phyloP scores from a whole-genome alignment of 2,888 invertebrate genomes.

The Meteorus cinctellus region DNA sequence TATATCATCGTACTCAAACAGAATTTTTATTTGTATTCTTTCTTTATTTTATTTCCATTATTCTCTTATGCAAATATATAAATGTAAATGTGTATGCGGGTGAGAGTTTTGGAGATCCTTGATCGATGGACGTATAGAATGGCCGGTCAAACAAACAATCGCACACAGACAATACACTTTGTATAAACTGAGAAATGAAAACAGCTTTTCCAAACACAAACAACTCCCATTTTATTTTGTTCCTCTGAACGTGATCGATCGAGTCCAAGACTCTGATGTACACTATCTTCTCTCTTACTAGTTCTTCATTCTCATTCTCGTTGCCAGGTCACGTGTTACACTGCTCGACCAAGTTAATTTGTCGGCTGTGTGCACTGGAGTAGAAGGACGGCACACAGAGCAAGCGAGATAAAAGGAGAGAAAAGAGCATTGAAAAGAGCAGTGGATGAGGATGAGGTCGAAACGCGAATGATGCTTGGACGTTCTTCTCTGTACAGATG shows the following conservation, averaged over 20 bases:
- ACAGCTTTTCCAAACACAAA: constrained; percentile 6
- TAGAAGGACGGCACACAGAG: neutral
- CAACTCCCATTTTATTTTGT: constrained; percentile 11
- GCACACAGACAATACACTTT: neutral
- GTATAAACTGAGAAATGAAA: neutral
- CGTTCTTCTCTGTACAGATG: constrained; percentile 44
- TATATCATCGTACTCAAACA: neutral
- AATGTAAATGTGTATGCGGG: neutral
- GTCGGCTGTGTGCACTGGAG: constrained; percentile 29
- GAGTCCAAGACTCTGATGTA: constrained; percentile 23
- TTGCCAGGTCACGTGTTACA: constrained; percentile 50
- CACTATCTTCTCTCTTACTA: neutral
- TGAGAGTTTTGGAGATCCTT: neutral
- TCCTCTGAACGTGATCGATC: constrained; percentile 45
- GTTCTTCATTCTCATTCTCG: constrained; percentile 30
- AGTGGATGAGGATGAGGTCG: constrained; percentile 1
- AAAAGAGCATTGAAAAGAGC: constrained; percentile 17
- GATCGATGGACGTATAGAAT: neutral
- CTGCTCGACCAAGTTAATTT: constrained; percentile 50
- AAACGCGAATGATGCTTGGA: constrained; percentile 23
- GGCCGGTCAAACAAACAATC: neutral
- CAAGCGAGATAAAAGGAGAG: neutral
- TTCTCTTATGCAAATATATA: neutral
- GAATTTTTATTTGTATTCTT: neutral
- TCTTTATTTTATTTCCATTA: neutral